Conservation (phyloP, 2,113 vertebrate genomes). For the Cheirogaleus medius region DNA sequence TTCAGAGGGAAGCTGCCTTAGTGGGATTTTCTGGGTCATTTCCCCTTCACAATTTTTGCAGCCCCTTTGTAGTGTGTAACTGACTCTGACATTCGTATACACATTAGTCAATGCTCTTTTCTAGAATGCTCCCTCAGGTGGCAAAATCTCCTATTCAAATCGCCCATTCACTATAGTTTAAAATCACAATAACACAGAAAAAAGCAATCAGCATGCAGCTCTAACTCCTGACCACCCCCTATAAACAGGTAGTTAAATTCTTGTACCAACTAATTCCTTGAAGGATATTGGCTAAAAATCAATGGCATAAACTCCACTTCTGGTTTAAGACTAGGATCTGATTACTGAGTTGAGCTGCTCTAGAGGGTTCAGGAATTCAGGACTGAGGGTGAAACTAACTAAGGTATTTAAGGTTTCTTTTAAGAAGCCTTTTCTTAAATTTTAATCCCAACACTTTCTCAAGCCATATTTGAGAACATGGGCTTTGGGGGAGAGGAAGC, state of each 20-base stretch:
- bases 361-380: neutral
- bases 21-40: slow-evolving; percentile 30
- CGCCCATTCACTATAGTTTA: slow-evolving; percentile 14
- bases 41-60: slow-evolving; percentile 12
- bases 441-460: neutral
- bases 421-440: neutral
- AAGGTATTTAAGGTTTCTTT: neutral
- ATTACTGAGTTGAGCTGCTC: neutral
- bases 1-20: neutral
- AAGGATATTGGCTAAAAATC: neutral
- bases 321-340: neutral
- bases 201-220: neutral
- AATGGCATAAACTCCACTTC: neutral
- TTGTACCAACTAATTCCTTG: neutral
- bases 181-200: neutral
- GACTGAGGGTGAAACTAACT: neutral
- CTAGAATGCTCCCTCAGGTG: slow-evolving; percentile 20
- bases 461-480: neutral
- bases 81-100: neutral
- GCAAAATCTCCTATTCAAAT: slow-evolving; percentile 44
- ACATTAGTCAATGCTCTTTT: neutral
- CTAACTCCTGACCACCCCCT: neutral
- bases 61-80: neutral
- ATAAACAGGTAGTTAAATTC: slow-evolving; percentile 35
- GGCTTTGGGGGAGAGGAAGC: neutral